Conservation (phyloP, 35 echinoderm and acorn worm species). For the Strongylocentrotus purpuratus region DNA sequence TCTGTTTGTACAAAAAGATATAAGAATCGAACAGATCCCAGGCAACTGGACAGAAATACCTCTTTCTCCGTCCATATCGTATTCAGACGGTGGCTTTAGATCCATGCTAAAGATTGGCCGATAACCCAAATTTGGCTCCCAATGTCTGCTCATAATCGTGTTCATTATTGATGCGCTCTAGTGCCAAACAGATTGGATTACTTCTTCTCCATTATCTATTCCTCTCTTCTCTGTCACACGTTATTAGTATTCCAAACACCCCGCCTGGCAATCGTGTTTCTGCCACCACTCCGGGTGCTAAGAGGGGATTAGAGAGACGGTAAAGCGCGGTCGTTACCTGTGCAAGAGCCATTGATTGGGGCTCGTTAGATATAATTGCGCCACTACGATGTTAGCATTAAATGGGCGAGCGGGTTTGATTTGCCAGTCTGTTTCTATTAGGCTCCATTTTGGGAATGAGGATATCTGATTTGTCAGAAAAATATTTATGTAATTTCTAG, state of each 20-base stretch:
- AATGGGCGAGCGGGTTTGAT: background rate
- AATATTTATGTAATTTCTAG: background rate
- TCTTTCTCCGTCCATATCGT: background rate
- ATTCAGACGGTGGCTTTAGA: background rate
- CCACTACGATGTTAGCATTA: background rate
- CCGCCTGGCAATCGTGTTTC: background rate
- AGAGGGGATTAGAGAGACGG: background rate
- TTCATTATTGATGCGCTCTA: constrained; percentile 10
- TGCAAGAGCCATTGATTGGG: background rate
- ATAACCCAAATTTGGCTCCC: background rate
- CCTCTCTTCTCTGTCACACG: background rate
- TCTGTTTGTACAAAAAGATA: background rate
- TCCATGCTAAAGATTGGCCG: background rate
- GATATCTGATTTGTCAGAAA: background rate
- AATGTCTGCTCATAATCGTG: constrained; percentile 1
- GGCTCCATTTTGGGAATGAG: background rate
- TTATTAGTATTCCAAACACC: background rate
- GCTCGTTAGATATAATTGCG: background rate
- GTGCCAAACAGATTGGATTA: constrained; percentile 8
- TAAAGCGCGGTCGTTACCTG: background rate
- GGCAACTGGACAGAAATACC: background rate
- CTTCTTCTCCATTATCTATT: background rate
- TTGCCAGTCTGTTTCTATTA: background rate
- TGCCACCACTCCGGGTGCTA: background rate
- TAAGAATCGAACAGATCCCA: background rate